Conservation (phyloP, 2,888 invertebrate genomes). For the Koerneria pararmatus region DNA sequence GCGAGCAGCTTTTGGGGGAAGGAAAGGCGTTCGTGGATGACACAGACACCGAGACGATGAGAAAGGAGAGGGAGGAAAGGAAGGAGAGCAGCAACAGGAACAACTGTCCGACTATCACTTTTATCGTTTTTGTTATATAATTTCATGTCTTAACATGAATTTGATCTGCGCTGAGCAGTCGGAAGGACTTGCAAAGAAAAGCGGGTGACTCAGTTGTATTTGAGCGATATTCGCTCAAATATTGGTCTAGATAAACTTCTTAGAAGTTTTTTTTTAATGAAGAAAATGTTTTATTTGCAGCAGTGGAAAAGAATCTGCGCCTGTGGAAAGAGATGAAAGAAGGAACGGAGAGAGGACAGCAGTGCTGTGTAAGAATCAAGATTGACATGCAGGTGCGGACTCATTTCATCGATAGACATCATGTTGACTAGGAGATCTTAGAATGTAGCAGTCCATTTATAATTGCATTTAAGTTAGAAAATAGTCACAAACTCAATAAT, state of each 20-base stretch:
- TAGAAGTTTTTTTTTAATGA: constrained; percentile 22
- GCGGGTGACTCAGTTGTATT: neutral
- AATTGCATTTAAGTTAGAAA: too few species aligned
- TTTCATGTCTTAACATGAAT: too few species aligned
- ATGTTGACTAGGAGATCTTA: too few species aligned
- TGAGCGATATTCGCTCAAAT: constrained; percentile 7
- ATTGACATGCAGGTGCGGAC: constrained; percentile 80
- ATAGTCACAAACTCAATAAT: too few species aligned
- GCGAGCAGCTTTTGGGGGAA: constrained; percentile 79
- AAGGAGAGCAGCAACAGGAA: constrained; percentile 69
- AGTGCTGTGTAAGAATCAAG: constrained; percentile 90
- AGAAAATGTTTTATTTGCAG: constrained; percentile 64
- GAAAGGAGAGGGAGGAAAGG: constrained; percentile 84
- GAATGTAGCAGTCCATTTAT: too few species aligned
- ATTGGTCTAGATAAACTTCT: neutral
- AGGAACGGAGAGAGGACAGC: constrained; percentile 75
- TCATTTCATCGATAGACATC: too few species aligned
- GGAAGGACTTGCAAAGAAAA: too few species aligned
- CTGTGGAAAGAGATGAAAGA: constrained; percentile 93
- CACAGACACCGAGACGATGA: constrained; percentile 90
- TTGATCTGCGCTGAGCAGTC: too few species aligned
- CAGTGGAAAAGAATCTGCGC: constrained; percentile 76
- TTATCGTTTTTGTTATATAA: too few species aligned
- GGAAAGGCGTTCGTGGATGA: constrained; percentile 94
- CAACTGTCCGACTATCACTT: too few species aligned